phyloP scores from a whole-genome alignment of 2,113 vertebrate species.

The Ochotona princeps region DNA sequence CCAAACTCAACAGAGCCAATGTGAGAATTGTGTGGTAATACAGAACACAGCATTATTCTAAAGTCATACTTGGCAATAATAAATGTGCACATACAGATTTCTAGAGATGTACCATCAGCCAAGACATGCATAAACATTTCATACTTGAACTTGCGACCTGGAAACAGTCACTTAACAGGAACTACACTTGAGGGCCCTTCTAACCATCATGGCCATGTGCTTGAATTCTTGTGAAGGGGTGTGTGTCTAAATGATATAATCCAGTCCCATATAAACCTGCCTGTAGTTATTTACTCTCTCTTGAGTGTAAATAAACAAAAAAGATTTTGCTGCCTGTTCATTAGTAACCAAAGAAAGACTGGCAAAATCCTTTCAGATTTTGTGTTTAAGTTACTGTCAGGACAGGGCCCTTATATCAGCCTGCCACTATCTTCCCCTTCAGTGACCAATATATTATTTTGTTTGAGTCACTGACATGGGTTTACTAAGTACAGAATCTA shows the following conservation, averaged over 20 bases:
- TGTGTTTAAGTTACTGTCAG: neutral
- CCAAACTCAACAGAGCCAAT: fast-evolving
- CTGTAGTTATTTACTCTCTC: neutral
- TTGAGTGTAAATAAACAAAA: no score
- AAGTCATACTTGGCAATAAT: neutral
- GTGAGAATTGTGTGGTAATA: neutral
- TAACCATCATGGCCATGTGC: fast-evolving
- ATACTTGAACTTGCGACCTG: neutral
- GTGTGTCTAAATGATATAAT: neutral
- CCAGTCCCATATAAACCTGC: neutral
- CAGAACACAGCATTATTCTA: neutral
- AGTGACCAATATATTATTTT: neutral
- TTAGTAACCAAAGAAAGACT: neutral
- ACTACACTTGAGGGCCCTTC: neutral
- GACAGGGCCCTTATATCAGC: neutral
- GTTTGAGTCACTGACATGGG: neutral
- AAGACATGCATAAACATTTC: neutral
- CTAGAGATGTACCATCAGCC: neutral
- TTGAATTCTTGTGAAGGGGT: neutral
- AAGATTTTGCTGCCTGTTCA: neutral
- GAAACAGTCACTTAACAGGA: neutral
- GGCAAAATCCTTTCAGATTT: neutral
- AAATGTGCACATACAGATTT: neutral
- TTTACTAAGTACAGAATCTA: neutral
- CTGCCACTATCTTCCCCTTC: neutral